Evolutionary conservation across 2,113 vertebrate genomes (phyloP).

Genomic region (Lathamus discolor): DNA sequence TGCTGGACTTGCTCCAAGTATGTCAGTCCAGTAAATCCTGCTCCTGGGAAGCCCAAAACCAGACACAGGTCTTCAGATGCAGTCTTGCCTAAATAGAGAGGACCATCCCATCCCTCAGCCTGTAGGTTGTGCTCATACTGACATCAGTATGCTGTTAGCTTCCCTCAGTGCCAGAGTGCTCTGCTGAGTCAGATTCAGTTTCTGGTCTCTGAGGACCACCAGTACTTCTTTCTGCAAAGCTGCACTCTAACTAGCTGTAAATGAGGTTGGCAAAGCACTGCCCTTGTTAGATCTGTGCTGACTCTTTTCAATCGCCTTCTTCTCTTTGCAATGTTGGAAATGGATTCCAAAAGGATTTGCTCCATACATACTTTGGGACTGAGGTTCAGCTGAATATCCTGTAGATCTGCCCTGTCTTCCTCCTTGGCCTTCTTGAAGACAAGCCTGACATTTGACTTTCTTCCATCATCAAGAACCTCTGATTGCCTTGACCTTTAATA

Average conservation of each 20-base stretch:
- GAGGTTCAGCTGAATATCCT: not conserved
- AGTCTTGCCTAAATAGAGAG: not conserved
- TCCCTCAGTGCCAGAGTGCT: not conserved
- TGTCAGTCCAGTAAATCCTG: not conserved
- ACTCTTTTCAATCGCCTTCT: not conserved
- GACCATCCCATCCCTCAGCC: not conserved
- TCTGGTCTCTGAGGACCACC: not conserved
- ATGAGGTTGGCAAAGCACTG: not conserved
- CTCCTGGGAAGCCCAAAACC: not conserved
- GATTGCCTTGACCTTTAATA: not conserved
- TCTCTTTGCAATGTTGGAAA: not conserved
- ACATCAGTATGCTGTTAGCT: not conserved
- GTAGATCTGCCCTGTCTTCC: not conserved
- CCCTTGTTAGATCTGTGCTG: not conserved
- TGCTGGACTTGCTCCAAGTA: not conserved
- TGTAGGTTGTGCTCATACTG: not conserved
- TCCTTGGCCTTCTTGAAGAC: not conserved
- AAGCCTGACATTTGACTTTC: not conserved
- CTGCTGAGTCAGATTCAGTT: not conserved
- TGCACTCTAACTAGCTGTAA: not conserved
- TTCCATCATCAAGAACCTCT: not conserved
- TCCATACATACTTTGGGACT: not conserved
- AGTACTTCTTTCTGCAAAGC: not conserved
- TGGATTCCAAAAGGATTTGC: not conserved
- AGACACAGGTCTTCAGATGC: not conserved